A percentile compares a stretch with the other conserved stretches of the same genome.
phyloP scores from a whole-genome alignment of 2,888 invertebrate genomes.

The Opisthograptis luteolata region DNA sequence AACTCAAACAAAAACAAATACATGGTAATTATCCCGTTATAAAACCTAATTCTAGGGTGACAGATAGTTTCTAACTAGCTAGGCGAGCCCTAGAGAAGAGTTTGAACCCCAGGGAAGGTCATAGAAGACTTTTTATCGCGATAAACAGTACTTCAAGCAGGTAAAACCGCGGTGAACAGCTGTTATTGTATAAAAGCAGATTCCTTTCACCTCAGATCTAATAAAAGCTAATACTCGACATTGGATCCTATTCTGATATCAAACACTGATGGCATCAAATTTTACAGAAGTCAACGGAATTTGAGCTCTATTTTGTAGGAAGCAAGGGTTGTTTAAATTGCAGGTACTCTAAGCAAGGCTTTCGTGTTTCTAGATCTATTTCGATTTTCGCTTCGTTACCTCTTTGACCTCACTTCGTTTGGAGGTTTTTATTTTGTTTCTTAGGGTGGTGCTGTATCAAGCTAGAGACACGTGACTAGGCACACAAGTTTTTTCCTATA shows the following conservation, averaged over 20 bases:
- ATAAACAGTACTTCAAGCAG: no score
- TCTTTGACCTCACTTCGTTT: conserved; percentile 38
- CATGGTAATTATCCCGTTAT: no score
- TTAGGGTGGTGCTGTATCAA: conserved; percentile 26
- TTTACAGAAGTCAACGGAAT: conserved; percentile 26
- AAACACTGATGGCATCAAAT: conserved; percentile 37
- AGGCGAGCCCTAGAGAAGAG: no score
- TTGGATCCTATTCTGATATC: conserved; percentile 56
- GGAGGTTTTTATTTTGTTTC: conserved; percentile 43
- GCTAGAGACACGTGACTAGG: no score
- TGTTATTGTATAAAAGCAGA: conserved; percentile 24
- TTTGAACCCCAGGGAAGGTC: no score
- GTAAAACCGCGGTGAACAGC: no score
- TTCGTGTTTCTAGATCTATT: conserved; percentile 52
- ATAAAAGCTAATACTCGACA: conserved; percentile 44
- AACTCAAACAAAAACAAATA: no score
- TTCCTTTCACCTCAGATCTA: conserved; percentile 46
- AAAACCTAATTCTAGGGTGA: no score
- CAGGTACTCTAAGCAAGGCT: conserved; percentile 45
- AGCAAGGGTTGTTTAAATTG: conserved; percentile 37
- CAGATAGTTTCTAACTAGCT: conserved; percentile 14
- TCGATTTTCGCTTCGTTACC: conserved; percentile 62
- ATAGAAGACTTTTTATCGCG: no score
- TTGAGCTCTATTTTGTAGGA: conserved; percentile 34
- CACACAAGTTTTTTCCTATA: no score